A percentile compares a stretch with the other conserved stretches of the same genome.
phyloP scores from a whole-genome alignment of 2,113 vertebrate species.

The Callorhinus ursinus region DNA sequence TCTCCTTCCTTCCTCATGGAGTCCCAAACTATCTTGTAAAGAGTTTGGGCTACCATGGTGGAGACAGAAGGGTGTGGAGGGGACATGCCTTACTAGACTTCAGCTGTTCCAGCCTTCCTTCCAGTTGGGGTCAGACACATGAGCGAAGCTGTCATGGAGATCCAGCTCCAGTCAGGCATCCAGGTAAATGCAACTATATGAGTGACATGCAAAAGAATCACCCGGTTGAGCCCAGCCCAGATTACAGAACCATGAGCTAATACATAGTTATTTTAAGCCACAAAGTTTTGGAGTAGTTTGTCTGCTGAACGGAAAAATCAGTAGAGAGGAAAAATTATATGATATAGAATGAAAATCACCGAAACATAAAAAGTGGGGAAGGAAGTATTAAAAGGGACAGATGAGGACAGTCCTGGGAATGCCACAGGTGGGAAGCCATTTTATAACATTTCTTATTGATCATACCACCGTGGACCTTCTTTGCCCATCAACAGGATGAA shows the following conservation, averaged over 20 bases:
- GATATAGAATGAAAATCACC: background rate
- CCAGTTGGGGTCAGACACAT: background rate
- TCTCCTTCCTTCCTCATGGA: background rate
- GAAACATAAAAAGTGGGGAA: background rate
- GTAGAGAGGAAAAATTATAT: background rate
- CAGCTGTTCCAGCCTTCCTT: background rate
- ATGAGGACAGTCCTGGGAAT: background rate
- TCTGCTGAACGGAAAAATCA: background rate
- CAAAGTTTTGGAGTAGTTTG: background rate
- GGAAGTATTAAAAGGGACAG: background rate
- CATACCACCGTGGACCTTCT: background rate
- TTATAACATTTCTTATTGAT: background rate
- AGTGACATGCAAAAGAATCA: background rate
- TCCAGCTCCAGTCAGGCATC: background rate
- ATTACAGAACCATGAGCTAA: background rate
- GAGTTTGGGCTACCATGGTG: background rate
- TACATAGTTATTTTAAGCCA: background rate
- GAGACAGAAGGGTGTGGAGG: background rate
- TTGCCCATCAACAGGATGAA: background rate
- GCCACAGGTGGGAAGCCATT: background rate
- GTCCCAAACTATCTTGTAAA: background rate
- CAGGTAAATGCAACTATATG: background rate
- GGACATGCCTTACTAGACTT: background rate
- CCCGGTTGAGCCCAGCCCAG: background rate
- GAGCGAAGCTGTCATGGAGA: background rate